Evolutionary conservation across 2,797 vertebrate species (phyloP), one percentile per base, ranked within the genome.

Genomic region (Somateria mollissima): DNA sequence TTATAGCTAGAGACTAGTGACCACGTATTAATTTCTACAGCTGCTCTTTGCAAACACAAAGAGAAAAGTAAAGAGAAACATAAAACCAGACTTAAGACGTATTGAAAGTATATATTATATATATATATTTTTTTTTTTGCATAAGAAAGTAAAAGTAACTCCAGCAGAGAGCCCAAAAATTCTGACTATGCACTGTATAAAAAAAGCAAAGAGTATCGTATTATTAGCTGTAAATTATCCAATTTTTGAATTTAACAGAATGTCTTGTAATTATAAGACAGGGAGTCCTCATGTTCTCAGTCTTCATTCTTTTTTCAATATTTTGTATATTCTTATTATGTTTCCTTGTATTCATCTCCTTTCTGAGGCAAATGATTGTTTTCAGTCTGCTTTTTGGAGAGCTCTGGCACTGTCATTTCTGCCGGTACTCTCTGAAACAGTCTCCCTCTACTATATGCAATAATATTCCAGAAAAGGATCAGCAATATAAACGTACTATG

Each of bases 231-330:
- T 87, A 86, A 95, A 65, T 95, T 87, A 77, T 24, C 86, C 54
- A 77, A 8, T 13, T 95, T 71, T 89, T 93, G 21, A 89, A 81
- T 90, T 94, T 89, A 95, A 71, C 67, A 73, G 86, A 93, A 79
- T 71, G 27, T 85, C 34, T 94, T 39, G 13, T 71, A 66, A 36
- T 75, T 92, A 53, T 2, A 79, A 90, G 80, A 87, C 36, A 65
- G 76, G 57, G 79, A 94, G 34, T 20, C 56, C 30, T 94, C 82
- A 11, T 67, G 53, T 88, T 96, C 85, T 78, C 56, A 60, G 58
- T 67, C 64, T 72, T 84, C 47, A 30, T 82, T 76, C 80, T 96
- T 94, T 94, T 90, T 95, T 92, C 87, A 94, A 56, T 94, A 90
- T 94, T 96, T 94, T 80, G 91, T 90, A 74, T 77, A 54, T 62